phyloP scores from a whole-genome alignment of 2,888 invertebrate species.

The Ectemnius cavifrons region DNA sequence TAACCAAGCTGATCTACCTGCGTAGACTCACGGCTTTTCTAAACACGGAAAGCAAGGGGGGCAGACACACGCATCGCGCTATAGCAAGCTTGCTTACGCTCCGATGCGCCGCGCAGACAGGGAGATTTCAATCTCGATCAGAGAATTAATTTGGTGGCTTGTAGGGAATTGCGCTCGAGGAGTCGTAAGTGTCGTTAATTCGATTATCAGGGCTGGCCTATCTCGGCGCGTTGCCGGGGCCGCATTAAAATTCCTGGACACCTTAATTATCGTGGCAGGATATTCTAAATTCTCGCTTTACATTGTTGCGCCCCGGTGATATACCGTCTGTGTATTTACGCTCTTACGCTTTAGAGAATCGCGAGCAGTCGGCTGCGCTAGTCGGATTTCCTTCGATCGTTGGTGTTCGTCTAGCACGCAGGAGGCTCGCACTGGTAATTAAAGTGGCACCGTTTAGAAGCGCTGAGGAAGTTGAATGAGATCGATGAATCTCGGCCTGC shows the following conservation, averaged over 20 bases:
- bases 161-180: constrained; percentile 52
- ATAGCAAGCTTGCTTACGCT: constrained; percentile 30
- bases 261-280: constrained; percentile 38
- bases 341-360: too few species aligned
- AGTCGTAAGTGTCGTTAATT: constrained; percentile 54
- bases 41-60: constrained; percentile 24
- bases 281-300: constrained; percentile 7
- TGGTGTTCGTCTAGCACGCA: too few species aligned
- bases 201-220: constrained; percentile 46
- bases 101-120: constrained; percentile 56
- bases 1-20: too few species aligned
- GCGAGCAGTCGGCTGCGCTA: too few species aligned
- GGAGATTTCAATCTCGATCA: constrained; percentile 52
- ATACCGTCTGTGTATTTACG: neutral
- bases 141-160: constrained; percentile 55
- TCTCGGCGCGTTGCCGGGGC: constrained; percentile 25
- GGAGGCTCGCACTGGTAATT: too few species aligned
- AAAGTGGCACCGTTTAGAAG: too few species aligned
- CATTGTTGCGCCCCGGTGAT: constrained; percentile 2
- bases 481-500: neutral
- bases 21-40: constrained; percentile 43
- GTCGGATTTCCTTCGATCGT: too few species aligned
- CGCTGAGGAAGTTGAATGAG: too few species aligned
- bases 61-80: too few species aligned
- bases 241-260: constrained; percentile 42